Evolutionary conservation across 53 echinoderm and acorn worm genomes (phyloP).

Genomic region (Mesocentrotus franciscanus): DNA sequence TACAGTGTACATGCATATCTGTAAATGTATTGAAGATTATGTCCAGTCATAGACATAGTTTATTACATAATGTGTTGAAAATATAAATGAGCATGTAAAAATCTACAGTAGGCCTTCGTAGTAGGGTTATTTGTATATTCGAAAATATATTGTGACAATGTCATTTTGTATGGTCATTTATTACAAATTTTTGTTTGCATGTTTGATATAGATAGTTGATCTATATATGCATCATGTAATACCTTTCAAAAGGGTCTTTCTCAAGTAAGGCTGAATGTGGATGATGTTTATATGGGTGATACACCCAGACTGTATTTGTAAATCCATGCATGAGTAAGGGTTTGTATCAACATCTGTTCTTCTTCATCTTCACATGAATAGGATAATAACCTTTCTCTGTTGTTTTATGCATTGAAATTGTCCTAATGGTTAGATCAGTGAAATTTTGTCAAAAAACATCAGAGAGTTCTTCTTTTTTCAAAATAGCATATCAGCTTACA

Average conservation of each 20-base stretch:
- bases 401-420: background rate
- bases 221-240: background rate
- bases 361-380: too few relatives aligned
- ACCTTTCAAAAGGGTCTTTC: conserved; percentile 49
- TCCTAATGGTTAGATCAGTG: too few relatives aligned
- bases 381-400: background rate
- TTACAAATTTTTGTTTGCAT: background rate
- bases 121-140: background rate
- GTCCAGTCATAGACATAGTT: background rate
- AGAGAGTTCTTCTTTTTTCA: too few relatives aligned
- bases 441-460: too few relatives aligned
- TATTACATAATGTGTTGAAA: background rate
- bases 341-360: background rate
- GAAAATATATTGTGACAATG: background rate
- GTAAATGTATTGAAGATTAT: background rate
- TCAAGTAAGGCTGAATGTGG: conserved; percentile 7
- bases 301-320: background rate
- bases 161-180: background rate
- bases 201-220: background rate
- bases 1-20: background rate
- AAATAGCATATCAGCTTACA: too few relatives aligned
- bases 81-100: conserved; percentile 5
- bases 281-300: background rate
- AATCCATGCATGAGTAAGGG: background rate
- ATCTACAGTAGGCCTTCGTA: background rate